phyloP scores from a whole-genome alignment of 2,797 vertebrate genomes.

The Hapalemur alaotrensis region DNA sequence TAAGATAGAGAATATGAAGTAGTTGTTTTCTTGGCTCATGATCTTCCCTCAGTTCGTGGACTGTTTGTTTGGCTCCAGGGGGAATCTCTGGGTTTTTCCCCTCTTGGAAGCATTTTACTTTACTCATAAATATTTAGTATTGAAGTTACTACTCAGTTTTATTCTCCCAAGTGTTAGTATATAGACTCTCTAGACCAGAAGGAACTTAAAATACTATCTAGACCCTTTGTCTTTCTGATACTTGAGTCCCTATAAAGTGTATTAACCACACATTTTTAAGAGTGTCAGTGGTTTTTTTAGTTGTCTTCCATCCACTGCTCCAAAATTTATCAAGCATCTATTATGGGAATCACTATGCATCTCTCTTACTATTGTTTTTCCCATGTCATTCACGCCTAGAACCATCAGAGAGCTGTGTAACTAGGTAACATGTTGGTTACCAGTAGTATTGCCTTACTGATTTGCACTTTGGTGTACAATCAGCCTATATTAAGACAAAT shows the following conservation, averaged over 20 bases:
- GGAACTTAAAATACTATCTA: slow-evolving; percentile 49
- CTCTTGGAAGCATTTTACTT: slow-evolving; percentile 62
- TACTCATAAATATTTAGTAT: slow-evolving; percentile 70
- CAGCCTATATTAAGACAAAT: neutral
- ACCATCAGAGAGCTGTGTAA: neutral
- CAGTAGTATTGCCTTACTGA: neutral
- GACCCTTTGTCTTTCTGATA: slow-evolving; percentile 13
- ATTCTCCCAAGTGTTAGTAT: slow-evolving; percentile 47
- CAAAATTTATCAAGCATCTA: slow-evolving; percentile 4
- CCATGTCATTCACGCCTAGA: neutral
- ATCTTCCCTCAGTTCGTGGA: slow-evolving; percentile 14
- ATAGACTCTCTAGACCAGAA: slow-evolving; percentile 41
- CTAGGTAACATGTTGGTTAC: neutral
- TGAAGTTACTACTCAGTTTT: slow-evolving; percentile 60
- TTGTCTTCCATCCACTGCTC: neutral
- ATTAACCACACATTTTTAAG: slow-evolving; percentile 44
- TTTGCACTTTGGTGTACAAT: neutral
- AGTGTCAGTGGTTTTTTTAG: slow-evolving; percentile 26
- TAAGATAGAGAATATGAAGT: slow-evolving; percentile 52
- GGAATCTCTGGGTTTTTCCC: slow-evolving; percentile 44
- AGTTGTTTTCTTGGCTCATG: slow-evolving; percentile 62
- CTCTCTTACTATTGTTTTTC: neutral
- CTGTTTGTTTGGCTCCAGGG: slow-evolving; percentile 59
- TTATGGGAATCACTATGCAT: neutral
- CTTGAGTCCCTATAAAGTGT: slow-evolving; percentile 15